Evolutionary conservation across 2,888 invertebrate species (phyloP).

Genomic region (Adelognathus sp.): DNA sequence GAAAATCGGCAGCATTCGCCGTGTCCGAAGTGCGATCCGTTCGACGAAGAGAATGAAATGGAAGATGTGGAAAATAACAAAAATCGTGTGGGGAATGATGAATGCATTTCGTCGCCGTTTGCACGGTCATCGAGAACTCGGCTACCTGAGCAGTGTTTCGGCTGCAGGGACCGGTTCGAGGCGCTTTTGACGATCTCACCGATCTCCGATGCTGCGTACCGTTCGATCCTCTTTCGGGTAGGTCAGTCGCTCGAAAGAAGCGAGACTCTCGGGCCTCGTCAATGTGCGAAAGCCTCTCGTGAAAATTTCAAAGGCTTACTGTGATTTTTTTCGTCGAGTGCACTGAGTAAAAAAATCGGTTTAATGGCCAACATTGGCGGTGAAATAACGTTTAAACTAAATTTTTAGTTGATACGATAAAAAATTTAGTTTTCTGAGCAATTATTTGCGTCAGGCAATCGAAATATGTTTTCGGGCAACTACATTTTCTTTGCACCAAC

Average conservation of each 20-base stretch:
- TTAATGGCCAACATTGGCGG: too few species aligned
- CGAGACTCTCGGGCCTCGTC: conserved; percentile 70
- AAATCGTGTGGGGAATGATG: conserved; percentile 9
- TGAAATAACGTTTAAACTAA: too few species aligned
- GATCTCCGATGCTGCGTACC: conserved; percentile 11
- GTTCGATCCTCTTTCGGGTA: conserved; percentile 61
- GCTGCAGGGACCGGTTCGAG: conserved; percentile 74
- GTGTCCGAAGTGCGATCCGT: not conserved
- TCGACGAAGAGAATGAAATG: not conserved
- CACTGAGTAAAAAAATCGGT: too few species aligned
- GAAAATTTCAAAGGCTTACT: not conserved
- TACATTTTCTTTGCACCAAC: too few species aligned
- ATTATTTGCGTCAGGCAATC: too few species aligned
- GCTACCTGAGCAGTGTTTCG: conserved; percentile 43
- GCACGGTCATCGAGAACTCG: conserved; percentile 5
- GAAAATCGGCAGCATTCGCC: not conserved
- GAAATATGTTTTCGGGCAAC: too few species aligned
- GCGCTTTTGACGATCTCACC: conserved; percentile 31
- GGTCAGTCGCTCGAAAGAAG: conserved; percentile 72
- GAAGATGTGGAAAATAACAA: not conserved
- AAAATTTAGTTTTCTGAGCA: too few species aligned
- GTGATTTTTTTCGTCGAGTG: too few species aligned
- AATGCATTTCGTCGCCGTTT: conserved; percentile 23
- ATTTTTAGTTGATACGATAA: too few species aligned
- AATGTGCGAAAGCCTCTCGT: conserved; percentile 45